These are phyloP conservation scores for Poeciliopsis infans DNA, from an alignment of 2,797 vertebrate genomes.

Conservation along the genomic window DNA sequence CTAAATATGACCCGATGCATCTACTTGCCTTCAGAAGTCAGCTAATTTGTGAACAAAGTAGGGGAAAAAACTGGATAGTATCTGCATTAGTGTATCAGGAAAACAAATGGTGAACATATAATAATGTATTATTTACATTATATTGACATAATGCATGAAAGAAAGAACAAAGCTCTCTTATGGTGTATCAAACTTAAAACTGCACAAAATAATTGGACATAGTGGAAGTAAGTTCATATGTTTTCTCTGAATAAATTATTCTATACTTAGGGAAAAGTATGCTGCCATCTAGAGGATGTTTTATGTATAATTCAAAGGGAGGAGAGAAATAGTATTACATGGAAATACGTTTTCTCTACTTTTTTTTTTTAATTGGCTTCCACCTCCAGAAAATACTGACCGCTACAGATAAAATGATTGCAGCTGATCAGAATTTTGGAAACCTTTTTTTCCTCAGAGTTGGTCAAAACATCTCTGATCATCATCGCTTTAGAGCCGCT, in stretches of 20 bases:
- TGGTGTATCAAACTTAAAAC: neutral
- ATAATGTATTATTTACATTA: neutral
- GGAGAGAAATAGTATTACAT: neutral
- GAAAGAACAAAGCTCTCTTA: neutral
- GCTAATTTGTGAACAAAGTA: too few species aligned
- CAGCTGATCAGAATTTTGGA: neutral
- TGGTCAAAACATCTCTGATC: neutral
- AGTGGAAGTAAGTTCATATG: neutral
- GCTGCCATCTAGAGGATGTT: neutral
- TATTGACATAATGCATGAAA: neutral
- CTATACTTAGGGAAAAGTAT: neutral
- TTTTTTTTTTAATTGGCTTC: neutral
- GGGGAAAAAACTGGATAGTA: neutral
- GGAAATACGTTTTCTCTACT: neutral
- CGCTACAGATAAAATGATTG: neutral
- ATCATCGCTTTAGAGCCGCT: neutral
- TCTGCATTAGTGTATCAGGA: neutral
- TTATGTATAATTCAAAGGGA: neutral
- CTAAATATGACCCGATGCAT: neutral
- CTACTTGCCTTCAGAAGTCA: neutral
- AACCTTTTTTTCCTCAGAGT: neutral
- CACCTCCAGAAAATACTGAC: neutral
- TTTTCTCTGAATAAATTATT: neutral
- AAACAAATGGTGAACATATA: too few species aligned
- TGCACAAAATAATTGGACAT: neutral